phyloP scores from a whole-genome alignment of 2,888 invertebrate genomes.

The Leptarthrus brevirostris region DNA sequence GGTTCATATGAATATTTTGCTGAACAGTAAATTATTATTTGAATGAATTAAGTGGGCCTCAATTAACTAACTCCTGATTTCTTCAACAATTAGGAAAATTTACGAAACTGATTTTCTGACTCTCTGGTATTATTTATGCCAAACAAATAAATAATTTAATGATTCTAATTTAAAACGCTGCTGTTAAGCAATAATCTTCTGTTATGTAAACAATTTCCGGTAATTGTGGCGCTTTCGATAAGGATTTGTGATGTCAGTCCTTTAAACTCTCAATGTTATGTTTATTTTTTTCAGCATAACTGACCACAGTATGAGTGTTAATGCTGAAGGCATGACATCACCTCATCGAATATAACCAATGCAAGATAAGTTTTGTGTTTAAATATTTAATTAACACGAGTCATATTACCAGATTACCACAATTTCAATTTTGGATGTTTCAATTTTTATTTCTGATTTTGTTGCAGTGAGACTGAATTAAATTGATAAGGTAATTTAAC shows the following conservation, averaged over 20 bases:
- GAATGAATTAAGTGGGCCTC: neutral
- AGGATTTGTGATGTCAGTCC: neutral
- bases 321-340: too few relatives aligned
- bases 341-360: too few relatives aligned
- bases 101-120: constrained; percentile 18
- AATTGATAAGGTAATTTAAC: too few relatives aligned
- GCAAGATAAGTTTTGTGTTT: too few relatives aligned
- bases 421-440: too few relatives aligned
- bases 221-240: neutral
- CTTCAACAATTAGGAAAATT: constrained; percentile 1
- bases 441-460: too few relatives aligned
- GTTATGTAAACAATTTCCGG: constrained; percentile 14
- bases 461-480: too few relatives aligned
- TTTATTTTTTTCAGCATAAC: too few relatives aligned
- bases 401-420: too few relatives aligned
- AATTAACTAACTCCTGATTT: neutral
- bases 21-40: neutral
- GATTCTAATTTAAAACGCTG: constrained; percentile 19
- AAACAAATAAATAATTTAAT: constrained; percentile 4
- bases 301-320: too few relatives aligned
- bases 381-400: too few relatives aligned
- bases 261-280: too few relatives aligned
- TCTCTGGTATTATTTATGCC: constrained; percentile 14
- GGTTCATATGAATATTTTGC: neutral
- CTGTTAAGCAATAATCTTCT: neutral